These are phyloP conservation scores for Symphodus melops DNA, from an alignment of 2,113 vertebrate species.

Conservation along the genomic window DNA sequence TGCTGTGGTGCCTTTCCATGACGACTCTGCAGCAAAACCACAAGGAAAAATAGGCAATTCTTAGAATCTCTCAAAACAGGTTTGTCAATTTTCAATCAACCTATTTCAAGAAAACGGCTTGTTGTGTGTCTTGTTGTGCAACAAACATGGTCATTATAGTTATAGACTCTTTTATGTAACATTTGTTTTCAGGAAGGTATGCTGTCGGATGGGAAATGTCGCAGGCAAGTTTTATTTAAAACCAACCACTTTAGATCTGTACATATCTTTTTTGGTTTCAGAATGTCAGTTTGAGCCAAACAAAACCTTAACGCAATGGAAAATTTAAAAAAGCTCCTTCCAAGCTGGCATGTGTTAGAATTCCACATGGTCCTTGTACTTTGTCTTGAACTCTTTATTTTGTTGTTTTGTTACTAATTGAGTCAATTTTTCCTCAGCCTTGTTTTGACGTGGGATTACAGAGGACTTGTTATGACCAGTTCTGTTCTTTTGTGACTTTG, in stretches of 20 bases:
- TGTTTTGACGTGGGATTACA: constrained; percentile 53
- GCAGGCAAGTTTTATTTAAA: constrained; percentile 16
- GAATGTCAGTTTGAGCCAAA: constrained; percentile 25
- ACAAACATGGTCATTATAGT: constrained; percentile 5
- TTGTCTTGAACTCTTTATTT: constrained; percentile 29
- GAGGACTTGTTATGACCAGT: constrained; percentile 44
- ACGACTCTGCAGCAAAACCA: background rate
- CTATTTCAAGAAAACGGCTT: constrained; percentile 1
- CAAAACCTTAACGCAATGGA: constrained; percentile 44
- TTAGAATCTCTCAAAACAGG: background rate
- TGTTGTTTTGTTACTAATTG: constrained; percentile 55
- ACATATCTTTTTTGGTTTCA: constrained; percentile 39
- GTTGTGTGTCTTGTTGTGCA: background rate
- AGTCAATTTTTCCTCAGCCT: constrained; percentile 3
- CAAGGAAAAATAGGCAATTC: background rate
- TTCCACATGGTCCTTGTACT: constrained; percentile 46
- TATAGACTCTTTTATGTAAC: constrained; percentile 6
- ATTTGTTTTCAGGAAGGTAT: background rate
- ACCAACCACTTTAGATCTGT: constrained; percentile 35
- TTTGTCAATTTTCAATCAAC: background rate
- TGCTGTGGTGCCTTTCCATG: background rate
- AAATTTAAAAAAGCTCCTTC: constrained; percentile 36
- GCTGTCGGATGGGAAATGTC: constrained; percentile 32
- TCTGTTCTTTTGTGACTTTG: constrained; percentile 46
- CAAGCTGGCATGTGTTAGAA: constrained; percentile 50